phyloP scores from a whole-genome alignment of 2,888 invertebrate genomes.

The Ferrisia virgata region DNA sequence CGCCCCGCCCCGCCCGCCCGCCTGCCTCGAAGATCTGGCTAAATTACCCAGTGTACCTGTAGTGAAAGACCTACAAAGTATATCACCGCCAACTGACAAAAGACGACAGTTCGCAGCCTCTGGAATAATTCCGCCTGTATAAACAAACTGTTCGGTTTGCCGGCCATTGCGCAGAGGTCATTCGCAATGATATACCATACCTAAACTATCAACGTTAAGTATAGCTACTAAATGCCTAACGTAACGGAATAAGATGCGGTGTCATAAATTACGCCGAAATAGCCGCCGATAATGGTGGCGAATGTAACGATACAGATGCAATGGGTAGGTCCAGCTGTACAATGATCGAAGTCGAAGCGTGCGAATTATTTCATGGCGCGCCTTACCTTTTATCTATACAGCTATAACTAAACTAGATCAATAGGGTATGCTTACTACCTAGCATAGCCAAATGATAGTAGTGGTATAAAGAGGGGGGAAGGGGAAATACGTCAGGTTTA shows the following conservation, averaged over 20 bases:
- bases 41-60: neutral
- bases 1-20: too few species aligned
- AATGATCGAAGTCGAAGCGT: neutral
- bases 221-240: too few species aligned
- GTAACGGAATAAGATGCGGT: neutral
- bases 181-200: neutral
- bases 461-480: neutral
- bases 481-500: neutral
- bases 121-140: neutral
- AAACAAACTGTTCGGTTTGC: neutral
- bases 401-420: neutral
- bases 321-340: too few species aligned
- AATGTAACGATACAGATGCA: neutral
- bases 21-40: neutral
- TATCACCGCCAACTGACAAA: neutral
- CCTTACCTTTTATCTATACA: too few species aligned
- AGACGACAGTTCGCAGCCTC: conserved; percentile 2
- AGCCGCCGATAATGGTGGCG: neutral
- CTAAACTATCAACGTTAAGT: too few species aligned
- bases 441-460: neutral
- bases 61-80: neutral
- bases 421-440: neutral
- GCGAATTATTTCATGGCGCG: neutral
- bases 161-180: neutral
- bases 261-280: neutral